A percentile compares a stretch with the other conserved stretches of the same genome.
These are phyloP conservation scores for Phrynosoma blainvillii DNA, from an alignment of 2,113 vertebrate genomes.

Conservation along the genomic window DNA sequence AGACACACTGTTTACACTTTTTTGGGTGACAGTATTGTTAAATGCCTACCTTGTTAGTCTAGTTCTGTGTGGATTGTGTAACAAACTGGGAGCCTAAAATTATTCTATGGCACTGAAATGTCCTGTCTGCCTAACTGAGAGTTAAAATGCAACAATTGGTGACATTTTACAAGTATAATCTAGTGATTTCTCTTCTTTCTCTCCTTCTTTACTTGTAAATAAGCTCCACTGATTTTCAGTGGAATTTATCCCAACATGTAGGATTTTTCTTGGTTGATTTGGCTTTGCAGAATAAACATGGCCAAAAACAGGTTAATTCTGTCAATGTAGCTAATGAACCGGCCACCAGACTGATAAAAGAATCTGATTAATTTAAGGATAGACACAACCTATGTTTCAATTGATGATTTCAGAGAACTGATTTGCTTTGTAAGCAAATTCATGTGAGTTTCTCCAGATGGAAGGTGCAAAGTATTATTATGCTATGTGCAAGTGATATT, in stretches of 20 bases:
- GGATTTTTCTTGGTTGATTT: background rate
- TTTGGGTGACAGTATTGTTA: too few species aligned
- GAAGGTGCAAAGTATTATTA: constrained; percentile 43
- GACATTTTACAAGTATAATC: background rate
- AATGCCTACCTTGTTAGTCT: too few species aligned
- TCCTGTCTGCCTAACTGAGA: too few species aligned
- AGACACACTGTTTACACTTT: too few species aligned
- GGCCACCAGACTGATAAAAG: background rate
- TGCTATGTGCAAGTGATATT: constrained; percentile 35
- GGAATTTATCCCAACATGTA: background rate
- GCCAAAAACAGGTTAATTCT: background rate
- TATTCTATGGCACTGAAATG: too few species aligned
- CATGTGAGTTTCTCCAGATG: constrained; percentile 60
- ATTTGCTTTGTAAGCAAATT: constrained; percentile 12
- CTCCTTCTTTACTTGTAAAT: background rate
- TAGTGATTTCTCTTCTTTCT: background rate
- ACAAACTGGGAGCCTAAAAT: too few species aligned
- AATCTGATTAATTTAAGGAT: constrained; percentile 19
- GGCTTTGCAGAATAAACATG: background rate
- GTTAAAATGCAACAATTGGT: background rate
- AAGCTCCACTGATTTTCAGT: background rate
- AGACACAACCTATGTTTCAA: background rate
- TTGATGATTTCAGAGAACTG: background rate
- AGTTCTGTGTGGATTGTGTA: too few species aligned
- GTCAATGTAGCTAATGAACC: background rate